Conservation (phyloP, 2,888 invertebrate genomes). For the Hydrotaea cyrtoneurina region DNA sequence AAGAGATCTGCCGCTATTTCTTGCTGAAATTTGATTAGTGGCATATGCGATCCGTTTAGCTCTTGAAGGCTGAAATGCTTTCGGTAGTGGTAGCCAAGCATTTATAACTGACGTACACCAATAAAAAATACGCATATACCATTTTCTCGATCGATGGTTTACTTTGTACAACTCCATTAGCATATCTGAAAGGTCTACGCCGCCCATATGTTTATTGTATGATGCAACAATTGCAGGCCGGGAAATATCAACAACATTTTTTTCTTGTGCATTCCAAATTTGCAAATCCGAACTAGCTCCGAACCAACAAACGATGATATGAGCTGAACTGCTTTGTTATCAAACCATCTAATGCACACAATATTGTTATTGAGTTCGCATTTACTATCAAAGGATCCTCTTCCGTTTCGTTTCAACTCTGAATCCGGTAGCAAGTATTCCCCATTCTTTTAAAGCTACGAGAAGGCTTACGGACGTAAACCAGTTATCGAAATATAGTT, state of each 20-base stretch:
- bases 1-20: not conserved
- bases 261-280: constrained; percentile 47
- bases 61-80: not conserved
- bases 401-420: too few relatives aligned
- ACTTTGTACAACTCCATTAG: not conserved
- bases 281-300: constrained; percentile 59
- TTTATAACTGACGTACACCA: not conserved
- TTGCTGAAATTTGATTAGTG: not conserved
- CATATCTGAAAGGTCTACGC: constrained; percentile 4
- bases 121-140: not conserved
- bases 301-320: constrained; percentile 59
- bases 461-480: constrained; percentile 54
- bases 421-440: constrained; percentile 23
- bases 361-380: not conserved
- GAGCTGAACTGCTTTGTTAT: constrained; percentile 63
- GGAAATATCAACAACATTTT: too few relatives aligned
- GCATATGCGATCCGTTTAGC: not conserved
- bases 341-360: constrained; percentile 58
- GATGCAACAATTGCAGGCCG: too few relatives aligned
- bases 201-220: constrained; percentile 6
- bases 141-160: not conserved
- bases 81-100: not conserved
- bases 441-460: constrained; percentile 39
- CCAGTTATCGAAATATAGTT: too few relatives aligned
- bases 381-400: too few relatives aligned